These are phyloP conservation scores for Petrolisthes manimaculis DNA, from an alignment of 2,888 invertebrate genomes.

Conservation along the genomic window DNA sequence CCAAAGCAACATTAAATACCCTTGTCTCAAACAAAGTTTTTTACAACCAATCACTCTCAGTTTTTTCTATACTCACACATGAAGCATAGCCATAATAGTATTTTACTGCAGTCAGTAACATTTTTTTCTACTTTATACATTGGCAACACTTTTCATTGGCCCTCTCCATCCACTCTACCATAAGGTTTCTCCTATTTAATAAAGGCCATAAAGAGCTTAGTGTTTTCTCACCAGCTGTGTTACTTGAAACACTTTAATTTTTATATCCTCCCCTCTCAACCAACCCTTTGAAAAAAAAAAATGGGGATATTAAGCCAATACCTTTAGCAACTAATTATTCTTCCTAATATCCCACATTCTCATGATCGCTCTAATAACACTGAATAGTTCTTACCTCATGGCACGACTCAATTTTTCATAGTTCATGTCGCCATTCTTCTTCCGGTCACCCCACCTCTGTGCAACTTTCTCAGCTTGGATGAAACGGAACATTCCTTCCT, in stretches of 20 bases:
- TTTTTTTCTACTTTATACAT: too few relatives aligned
- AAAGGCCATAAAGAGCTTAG: too few relatives aligned
- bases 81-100: too few relatives aligned
- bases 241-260: background rate
- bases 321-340: background rate
- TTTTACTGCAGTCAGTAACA: too few relatives aligned
- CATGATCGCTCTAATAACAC: background rate
- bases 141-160: too few relatives aligned
- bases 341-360: background rate
- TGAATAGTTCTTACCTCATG: conserved; percentile 76
- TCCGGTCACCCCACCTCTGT: conserved; percentile 86
- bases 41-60: too few relatives aligned
- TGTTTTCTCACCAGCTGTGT: too few relatives aligned
- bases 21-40: too few relatives aligned
- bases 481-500: conserved; percentile 87
- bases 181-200: too few relatives aligned
- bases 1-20: too few relatives aligned
- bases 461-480: conserved; percentile 89
- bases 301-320: background rate
- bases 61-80: too few relatives aligned
- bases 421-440: conserved; percentile 89
- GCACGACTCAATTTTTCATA: conserved; percentile 93
- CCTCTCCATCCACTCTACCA: too few relatives aligned
- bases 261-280: background rate
- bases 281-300: background rate